phyloP scores from a whole-genome alignment of 2,888 invertebrate genomes.

The Nebria brevicollis region DNA sequence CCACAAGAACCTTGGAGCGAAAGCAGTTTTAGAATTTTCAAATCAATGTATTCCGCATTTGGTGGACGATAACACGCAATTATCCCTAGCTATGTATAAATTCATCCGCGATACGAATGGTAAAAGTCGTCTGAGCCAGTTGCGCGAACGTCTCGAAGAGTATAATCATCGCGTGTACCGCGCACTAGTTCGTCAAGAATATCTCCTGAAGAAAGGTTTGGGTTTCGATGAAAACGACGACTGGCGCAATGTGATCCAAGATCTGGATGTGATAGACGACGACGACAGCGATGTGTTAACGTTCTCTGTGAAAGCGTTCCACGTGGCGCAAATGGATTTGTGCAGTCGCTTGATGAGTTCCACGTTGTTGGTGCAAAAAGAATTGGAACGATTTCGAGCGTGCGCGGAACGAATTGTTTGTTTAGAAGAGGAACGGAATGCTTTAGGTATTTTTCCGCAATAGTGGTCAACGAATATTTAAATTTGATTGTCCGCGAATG shows the following conservation, averaged over 20 bases:
- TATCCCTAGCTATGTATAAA: slow-evolving; percentile 35
- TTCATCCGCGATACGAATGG: slow-evolving; percentile 40
- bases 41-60: slow-evolving; percentile 31
- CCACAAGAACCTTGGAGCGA: slow-evolving; percentile 31
- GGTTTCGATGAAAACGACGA: slow-evolving; percentile 21
- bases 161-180: slow-evolving; percentile 33
- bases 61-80: slow-evolving; percentile 31
- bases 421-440: slow-evolving; percentile 36
- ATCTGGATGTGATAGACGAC: background rate
- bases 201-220: slow-evolving; percentile 26
- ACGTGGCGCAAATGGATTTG: slow-evolving; percentile 26
- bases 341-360: slow-evolving; percentile 20
- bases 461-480: background rate
- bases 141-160: slow-evolving; percentile 26
- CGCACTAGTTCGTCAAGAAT: slow-evolving; percentile 23
- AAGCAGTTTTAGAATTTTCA: slow-evolving; percentile 35
- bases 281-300: slow-evolving; percentile 11
- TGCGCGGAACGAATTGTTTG: slow-evolving; percentile 28
- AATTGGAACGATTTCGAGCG: slow-evolving; percentile 26
- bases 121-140: slow-evolving; percentile 24
- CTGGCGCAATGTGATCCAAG: background rate
- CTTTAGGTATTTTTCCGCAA: slow-evolving; percentile 27
- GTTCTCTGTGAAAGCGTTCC: slow-evolving; percentile 18
- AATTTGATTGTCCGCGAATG: background rate
- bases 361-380: slow-evolving; percentile 29